These are phyloP conservation scores for Ascaphus truei DNA, from an alignment of 2,113 vertebrate species.

Conservation along the genomic window DNA sequence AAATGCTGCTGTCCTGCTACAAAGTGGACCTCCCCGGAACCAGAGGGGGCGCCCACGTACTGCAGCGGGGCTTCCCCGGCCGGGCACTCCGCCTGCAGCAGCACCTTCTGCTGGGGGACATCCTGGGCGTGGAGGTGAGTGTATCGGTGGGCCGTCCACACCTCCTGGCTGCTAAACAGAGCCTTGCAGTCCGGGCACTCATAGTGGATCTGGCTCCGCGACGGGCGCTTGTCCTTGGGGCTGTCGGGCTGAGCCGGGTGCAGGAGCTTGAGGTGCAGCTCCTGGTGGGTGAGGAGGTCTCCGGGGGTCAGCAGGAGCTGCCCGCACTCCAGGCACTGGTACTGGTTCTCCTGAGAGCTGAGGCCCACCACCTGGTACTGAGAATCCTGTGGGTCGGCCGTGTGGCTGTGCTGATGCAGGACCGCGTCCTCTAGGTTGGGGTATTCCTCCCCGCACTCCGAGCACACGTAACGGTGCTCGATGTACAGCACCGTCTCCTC, in stretches of 20 bases:
- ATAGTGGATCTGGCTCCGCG: conserved; percentile 55
- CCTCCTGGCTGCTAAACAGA: conserved; percentile 71
- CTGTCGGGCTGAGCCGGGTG: conserved; percentile 40
- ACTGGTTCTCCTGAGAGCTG: conserved; percentile 49
- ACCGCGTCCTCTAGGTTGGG: conserved; percentile 82
- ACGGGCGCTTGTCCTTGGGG: conserved; percentile 14
- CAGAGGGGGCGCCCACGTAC: conserved; percentile 36
- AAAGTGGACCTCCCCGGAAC: conserved; percentile 36
- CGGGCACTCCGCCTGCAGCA: neutral
- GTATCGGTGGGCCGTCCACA: conserved; percentile 81
- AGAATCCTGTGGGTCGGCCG: conserved; percentile 64
- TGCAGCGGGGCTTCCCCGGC: conserved; percentile 13
- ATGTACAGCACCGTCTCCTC: conserved; percentile 56
- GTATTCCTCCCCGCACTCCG: conserved; percentile 85
- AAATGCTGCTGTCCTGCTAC: conserved; percentile 41
- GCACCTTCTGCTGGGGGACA: conserved; percentile 33
- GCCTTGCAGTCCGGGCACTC: conserved; percentile 83
- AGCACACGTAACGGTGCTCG: conserved; percentile 83
- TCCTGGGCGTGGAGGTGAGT: conserved; percentile 46
- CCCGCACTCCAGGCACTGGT: conserved; percentile 61
- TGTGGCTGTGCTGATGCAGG: conserved; percentile 78
- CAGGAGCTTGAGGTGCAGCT: conserved; percentile 56
- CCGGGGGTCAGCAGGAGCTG: conserved; percentile 53
- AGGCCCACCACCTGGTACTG: conserved; percentile 52
- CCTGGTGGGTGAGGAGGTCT: conserved; percentile 56